phyloP scores from a whole-genome alignment of 2,797 vertebrate genomes.

The Scomberomorus guttatus region DNA sequence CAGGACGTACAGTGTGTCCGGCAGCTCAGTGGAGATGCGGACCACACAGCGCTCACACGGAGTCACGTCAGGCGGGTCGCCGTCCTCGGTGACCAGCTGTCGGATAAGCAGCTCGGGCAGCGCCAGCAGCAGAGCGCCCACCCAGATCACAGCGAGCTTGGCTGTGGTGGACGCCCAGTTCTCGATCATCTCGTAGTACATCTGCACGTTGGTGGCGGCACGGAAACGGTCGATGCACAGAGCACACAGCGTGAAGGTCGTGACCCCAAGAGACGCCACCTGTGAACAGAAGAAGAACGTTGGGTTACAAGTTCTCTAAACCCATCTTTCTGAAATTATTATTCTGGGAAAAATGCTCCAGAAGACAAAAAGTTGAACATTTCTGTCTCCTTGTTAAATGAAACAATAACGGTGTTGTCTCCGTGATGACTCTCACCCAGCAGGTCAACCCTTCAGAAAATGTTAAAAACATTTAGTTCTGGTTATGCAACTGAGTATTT shows the following conservation, averaged over 20 bases:
- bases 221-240: conserved; percentile 97
- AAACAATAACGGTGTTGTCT: too few species aligned
- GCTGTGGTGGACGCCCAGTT: conserved; percentile 94
- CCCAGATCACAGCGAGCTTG: conserved; percentile 97
- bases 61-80: conserved; percentile 52
- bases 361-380: too few species aligned
- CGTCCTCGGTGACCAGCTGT: conserved; percentile 91
- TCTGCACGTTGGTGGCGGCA: conserved; percentile 94
- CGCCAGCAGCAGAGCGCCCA: conserved; percentile 94
- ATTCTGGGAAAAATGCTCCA: too few species aligned
- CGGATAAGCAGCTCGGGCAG: conserved; percentile 94
- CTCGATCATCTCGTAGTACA: conserved; percentile 98
- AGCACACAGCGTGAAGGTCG: conserved; percentile 95
- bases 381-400: too few species aligned
- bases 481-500: too few species aligned
- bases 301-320: background rate
- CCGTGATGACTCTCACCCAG: too few species aligned
- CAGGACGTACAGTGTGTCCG: conserved; percentile 94
- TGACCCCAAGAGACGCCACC: conserved; percentile 96
- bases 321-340: background rate
- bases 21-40: conserved; percentile 92
- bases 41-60: conserved; percentile 90
- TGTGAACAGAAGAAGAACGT: conserved; percentile 56
- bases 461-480: too few species aligned
- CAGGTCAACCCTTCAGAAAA: too few species aligned